These are phyloP conservation scores for Hyppa rectilinea DNA, from an alignment of 2,888 invertebrate species.

Conservation along the genomic window DNA sequence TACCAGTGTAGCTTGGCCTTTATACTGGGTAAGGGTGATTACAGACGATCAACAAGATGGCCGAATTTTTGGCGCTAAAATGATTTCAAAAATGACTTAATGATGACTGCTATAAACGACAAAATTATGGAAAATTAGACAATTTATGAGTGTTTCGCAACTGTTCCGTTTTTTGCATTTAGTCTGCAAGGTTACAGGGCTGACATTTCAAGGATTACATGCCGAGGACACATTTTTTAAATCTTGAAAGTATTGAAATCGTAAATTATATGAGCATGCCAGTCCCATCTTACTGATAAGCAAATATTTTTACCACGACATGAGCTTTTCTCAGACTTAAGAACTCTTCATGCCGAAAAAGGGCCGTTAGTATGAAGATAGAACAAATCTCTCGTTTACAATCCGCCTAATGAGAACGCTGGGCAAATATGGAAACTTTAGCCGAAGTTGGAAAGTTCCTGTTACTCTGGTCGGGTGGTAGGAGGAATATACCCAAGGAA, in stretches of 20 bases:
- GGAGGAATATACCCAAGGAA: slow-evolving; percentile 80
- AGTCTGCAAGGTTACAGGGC: background rate
- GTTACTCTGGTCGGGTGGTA: slow-evolving; percentile 72
- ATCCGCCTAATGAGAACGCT: slow-evolving; percentile 38
- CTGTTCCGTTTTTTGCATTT: no score
- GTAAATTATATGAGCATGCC: background rate
- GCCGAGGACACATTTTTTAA: background rate
- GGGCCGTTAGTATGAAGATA: background rate
- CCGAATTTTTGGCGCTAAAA: background rate
- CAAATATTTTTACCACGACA: background rate
- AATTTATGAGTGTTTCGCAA: no score
- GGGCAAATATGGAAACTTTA: slow-evolving; percentile 64
- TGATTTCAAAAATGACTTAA: background rate
- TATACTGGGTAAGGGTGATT: slow-evolving; percentile 49
- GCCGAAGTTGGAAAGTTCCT: slow-evolving; percentile 80
- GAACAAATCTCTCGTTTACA: slow-evolving; percentile 6
- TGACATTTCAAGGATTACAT: background rate
- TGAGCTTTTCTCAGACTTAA: background rate
- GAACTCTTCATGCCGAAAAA: no score
- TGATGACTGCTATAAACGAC: no score
- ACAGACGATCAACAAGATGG: slow-evolving; percentile 19
- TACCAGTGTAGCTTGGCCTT: slow-evolving; percentile 68
- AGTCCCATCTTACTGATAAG: background rate
- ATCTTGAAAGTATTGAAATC: background rate
- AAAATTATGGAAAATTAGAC: no score